These are phyloP conservation scores for Apantesis nais DNA, from an alignment of 2,888 invertebrate genomes.

Conservation along the genomic window DNA sequence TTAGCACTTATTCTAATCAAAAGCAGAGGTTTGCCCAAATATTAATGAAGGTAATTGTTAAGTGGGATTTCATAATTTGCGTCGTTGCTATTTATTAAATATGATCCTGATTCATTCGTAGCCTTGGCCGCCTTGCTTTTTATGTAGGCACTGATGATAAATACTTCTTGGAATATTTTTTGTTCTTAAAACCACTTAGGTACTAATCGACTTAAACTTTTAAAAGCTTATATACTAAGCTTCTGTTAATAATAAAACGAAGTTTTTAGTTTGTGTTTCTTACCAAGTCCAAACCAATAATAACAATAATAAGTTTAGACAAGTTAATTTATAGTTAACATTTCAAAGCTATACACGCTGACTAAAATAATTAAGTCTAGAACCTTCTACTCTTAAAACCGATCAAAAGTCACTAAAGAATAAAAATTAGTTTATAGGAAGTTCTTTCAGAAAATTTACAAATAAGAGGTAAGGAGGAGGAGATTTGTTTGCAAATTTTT, in stretches of 20 bases:
- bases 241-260: too few relatives aligned
- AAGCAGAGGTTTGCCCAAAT: constrained; percentile 12
- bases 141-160: constrained; percentile 32
- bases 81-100: constrained; percentile 22
- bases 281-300: not conserved
- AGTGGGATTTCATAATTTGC: constrained; percentile 19
- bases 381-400: not conserved
- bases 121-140: constrained; percentile 46
- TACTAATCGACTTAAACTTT: constrained; percentile 5
- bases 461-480: not conserved
- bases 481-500: not conserved
- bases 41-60: constrained; percentile 13
- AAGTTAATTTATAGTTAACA: not conserved
- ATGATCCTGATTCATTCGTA: constrained; percentile 43
- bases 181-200: constrained; percentile 4
- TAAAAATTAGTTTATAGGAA: not conserved
- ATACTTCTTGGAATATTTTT: constrained; percentile 26
- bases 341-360: not conserved
- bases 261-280: too few relatives aligned
- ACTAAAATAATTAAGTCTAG: not conserved
- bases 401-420: not conserved
- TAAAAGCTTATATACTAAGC: constrained; percentile 2
- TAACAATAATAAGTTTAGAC: not conserved
- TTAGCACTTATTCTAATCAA: constrained; percentile 30
- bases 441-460: not conserved